Evolutionary conservation across 2,113 vertebrate genomes (phyloP).

Genomic region (Callocephalon fimbriatum): DNA sequence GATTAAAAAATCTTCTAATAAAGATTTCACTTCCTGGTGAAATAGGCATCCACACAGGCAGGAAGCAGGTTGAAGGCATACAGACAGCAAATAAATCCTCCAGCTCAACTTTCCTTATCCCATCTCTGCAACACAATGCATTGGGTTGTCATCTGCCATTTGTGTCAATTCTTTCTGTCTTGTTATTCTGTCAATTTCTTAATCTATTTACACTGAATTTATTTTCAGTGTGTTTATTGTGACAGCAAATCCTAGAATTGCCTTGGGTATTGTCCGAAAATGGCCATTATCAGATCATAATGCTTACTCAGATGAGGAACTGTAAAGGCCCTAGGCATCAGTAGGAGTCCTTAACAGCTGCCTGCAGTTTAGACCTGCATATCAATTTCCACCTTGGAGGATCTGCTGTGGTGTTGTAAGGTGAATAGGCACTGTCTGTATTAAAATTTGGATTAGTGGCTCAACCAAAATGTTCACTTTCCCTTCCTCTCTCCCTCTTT

Average conservation of each 20-base stretch:
- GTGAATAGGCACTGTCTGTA: not conserved
- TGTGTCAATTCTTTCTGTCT: slow-evolving; percentile 69
- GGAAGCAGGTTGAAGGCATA: slow-evolving; percentile 27
- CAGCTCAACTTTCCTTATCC: not conserved
- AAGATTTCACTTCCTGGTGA: slow-evolving; percentile 21
- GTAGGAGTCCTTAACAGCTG: slow-evolving; percentile 63
- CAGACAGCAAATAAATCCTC: slow-evolving; percentile 41
- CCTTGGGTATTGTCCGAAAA: slow-evolving; percentile 76
- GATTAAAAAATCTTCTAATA: slow-evolving; percentile 45
- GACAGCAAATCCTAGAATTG: slow-evolving; percentile 75
- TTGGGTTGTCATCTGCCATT: slow-evolving; percentile 56
- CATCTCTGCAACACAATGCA: not conserved
- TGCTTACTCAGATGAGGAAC: slow-evolving; percentile 61
- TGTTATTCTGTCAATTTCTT: slow-evolving; percentile 79
- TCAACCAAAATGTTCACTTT: not conserved
- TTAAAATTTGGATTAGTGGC: slow-evolving; percentile 38
- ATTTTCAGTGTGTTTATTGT: slow-evolving; percentile 75
- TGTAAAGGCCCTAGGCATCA: slow-evolving; percentile 60
- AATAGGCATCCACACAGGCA: not conserved
- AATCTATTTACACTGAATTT: slow-evolving; percentile 78
- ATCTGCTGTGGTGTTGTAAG: slow-evolving; percentile 15
- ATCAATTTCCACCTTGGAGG: slow-evolving; percentile 54
- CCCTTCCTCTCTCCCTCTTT: not conserved
- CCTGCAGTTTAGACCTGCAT: slow-evolving; percentile 41
- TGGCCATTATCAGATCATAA: slow-evolving; percentile 72